A percentile compares a stretch with the other conserved stretches of the same genome.
phyloP scores from a whole-genome alignment of 2,797 vertebrate species.

The Mico argentatus region DNA sequence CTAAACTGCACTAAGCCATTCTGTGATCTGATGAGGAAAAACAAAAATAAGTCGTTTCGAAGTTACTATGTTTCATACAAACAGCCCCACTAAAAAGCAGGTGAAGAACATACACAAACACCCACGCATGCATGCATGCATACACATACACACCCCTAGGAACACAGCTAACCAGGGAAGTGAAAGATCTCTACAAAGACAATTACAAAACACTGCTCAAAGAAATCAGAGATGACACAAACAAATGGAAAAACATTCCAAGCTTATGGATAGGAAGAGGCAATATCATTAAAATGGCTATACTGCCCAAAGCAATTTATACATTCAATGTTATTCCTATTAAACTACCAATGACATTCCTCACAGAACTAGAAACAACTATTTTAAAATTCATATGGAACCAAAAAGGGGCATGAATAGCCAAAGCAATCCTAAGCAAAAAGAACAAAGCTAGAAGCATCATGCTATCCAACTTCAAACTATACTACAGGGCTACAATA shows the following conservation, averaged over 20 bases:
- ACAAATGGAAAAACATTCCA: not conserved
- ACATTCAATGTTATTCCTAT: not conserved
- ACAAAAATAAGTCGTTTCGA: not conserved
- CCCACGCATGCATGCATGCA: fast-evolving
- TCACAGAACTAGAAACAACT: not conserved
- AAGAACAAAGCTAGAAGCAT: too few relatives aligned
- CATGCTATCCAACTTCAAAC: too few relatives aligned
- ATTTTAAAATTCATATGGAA: not conserved
- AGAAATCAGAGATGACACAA: not conserved
- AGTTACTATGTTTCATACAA: not conserved
- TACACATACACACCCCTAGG: not conserved
- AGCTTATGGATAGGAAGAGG: not conserved
- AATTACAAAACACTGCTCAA: not conserved
- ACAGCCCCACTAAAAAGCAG: too few relatives aligned
- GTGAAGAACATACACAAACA: too few relatives aligned
- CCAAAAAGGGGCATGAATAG: too few relatives aligned
- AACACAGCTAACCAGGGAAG: not conserved
- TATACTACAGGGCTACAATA: too few relatives aligned
- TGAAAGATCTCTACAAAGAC: not conserved
- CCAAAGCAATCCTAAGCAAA: too few relatives aligned
- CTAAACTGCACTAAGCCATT: not conserved
- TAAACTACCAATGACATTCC: not conserved
- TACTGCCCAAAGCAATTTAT: not conserved
- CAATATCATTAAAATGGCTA: not conserved
- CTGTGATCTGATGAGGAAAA: conserved; percentile 1